Evolutionary conservation across 1,140 invertebrate species (phyloP).

Genomic region (Drosophila orosa): DNA sequence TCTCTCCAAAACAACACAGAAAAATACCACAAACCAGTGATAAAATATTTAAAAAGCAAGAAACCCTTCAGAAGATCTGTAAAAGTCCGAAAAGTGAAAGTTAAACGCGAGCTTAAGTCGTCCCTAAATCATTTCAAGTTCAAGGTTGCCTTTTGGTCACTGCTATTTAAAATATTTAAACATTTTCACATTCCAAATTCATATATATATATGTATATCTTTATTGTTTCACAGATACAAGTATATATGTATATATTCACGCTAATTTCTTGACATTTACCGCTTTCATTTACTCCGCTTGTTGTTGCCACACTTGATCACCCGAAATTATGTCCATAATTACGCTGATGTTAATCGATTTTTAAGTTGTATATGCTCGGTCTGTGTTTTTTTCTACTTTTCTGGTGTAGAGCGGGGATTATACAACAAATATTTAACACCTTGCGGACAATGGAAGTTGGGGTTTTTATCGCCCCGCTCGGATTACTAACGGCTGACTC

Average conservation of each 20-base stretch:
- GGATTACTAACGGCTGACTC: constrained; percentile 37
- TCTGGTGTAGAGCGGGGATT: constrained; percentile 39
- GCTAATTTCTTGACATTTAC: constrained; percentile 59
- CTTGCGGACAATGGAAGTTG: constrained; percentile 66
- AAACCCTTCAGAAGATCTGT: constrained; percentile 61
- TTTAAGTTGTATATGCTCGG: constrained; percentile 64
- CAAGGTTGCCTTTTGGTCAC: constrained; percentile 63
- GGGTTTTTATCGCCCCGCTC: constrained; percentile 30
- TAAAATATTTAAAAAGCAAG: constrained; percentile 36
- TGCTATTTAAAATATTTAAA: constrained; percentile 70
- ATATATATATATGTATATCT: constrained; percentile 36
- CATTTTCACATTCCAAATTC: constrained; percentile 18
- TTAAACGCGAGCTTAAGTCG: constrained; percentile 8
- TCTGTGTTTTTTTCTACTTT: constrained; percentile 11
- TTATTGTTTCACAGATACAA: neutral
- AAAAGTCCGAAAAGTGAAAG: constrained; percentile 62
- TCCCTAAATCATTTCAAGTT: constrained; percentile 64
- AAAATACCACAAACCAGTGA: neutral
- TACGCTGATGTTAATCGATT: constrained; percentile 77
- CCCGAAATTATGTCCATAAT: constrained; percentile 75
- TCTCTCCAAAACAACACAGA: constrained; percentile 13
- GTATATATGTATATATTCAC: constrained; percentile 17
- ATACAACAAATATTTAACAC: constrained; percentile 81
- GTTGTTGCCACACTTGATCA: constrained; percentile 72
- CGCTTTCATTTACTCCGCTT: constrained; percentile 53